Base-by-base conservation (phyloP, 2,113 vertebrate species). In the Helogale parvula region DNA sequence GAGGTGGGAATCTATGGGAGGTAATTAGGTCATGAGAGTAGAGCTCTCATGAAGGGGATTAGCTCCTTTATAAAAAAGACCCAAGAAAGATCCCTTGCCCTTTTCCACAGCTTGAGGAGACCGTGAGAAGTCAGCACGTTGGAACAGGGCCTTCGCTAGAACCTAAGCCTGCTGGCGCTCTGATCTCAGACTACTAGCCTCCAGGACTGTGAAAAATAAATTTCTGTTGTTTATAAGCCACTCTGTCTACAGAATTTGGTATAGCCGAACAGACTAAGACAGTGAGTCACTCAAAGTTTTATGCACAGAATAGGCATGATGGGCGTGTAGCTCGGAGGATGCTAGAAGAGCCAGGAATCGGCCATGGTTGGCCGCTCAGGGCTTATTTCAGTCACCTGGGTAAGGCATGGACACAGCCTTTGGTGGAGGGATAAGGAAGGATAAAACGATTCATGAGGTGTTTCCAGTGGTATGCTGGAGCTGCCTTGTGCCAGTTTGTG, bases 171-270 rank as follows among this genome's bases (percentile, higher is more conserved):
- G 29, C 54, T 66, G 66, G 35, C 54, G 31, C 45, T 74, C 68
- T 90, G 68, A n/a, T 84, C 80, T 84, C 23, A n/a, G 79, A 84
- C 69, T 84, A 33, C 57, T 29, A 83, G 27, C 15, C 7, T 54
- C 79, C 11, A 68, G 79, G n/a, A 77, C 69, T 41, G 0, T 66
- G 69, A 84, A 60, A 84, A 76, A 76, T 74, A 19, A 54, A 76
- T 76, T 84, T 95, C 69, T 83, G 13, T 84, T 84, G 29, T 76
- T 83, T 57, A n/a, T 77, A 84, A 90, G 87, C 69, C 57, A 76
- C 57, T 9, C 21, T 31, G 19, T 95, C 68, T 77, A 54, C 57
- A 68, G 60, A 54, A 45, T 68, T 90, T 77, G 35, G 90, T 57
- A 84, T 12, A 68, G 87, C 38, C 31, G 23, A 76, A 41, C 45